Percentiles rank a stretch among this genome's conserved stretches.
Evolutionary conservation across 2,888 invertebrate genomes (phyloP).

Genomic region (Nesidiocoris tenuis): DNA sequence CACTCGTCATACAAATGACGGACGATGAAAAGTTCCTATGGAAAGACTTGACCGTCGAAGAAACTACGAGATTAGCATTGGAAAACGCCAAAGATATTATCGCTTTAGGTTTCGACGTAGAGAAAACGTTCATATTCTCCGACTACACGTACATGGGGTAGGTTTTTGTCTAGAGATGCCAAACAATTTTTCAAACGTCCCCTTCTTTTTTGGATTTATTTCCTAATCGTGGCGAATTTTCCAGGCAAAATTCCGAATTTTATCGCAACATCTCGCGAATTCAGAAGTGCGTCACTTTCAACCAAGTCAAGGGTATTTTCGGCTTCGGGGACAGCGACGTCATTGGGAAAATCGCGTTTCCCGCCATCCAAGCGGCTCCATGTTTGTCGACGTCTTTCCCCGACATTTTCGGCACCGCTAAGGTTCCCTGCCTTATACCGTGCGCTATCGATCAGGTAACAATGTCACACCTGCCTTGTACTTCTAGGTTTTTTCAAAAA

Average conservation of each 20-base stretch:
- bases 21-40: constrained; percentile 98
- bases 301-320: constrained; percentile 97
- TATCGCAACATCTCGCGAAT: constrained; percentile 90
- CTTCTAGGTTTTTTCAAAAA: too few species aligned
- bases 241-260: constrained; percentile 74
- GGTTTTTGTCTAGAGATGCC: constrained; percentile 45
- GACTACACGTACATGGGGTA: constrained; percentile 93
- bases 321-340: constrained; percentile 95
- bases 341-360: constrained; percentile 96
- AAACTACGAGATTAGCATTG: constrained; percentile 76
- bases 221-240: constrained; percentile 18
- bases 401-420: constrained; percentile 76
- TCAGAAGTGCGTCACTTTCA: constrained; percentile 93
- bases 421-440: constrained; percentile 82
- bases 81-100: constrained; percentile 98
- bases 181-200: not conserved
- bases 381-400: constrained; percentile 88
- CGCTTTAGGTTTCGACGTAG: constrained; percentile 88
- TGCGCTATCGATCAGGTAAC: constrained; percentile 96
- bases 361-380: constrained; percentile 94
- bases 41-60: constrained; percentile 89
- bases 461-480: too few species aligned
- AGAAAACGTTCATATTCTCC: constrained; percentile 96
- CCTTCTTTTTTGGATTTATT: not conserved
- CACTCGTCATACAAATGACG: constrained; percentile 92